Conservation (phyloP, 2,888 invertebrate genomes). For the Sipunculus nudus region DNA sequence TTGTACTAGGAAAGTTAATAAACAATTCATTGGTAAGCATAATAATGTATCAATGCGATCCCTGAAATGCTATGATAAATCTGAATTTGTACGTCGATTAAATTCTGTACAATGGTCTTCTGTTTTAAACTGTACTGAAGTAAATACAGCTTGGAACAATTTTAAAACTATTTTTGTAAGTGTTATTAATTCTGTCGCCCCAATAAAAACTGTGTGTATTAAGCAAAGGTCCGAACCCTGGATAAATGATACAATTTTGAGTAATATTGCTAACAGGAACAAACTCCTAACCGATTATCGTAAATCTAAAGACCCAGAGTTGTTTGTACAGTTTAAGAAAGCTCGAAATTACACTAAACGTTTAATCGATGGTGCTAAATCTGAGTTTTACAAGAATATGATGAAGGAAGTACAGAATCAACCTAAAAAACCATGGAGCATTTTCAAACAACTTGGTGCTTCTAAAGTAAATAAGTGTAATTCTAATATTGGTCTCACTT, state of each 20-base stretch:
- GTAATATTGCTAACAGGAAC: background rate
- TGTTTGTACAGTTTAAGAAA: background rate
- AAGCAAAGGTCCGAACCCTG: background rate
- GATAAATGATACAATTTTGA: background rate
- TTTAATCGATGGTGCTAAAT: background rate
- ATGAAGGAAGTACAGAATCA: background rate
- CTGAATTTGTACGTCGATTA: background rate
- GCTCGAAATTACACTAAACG: background rate
- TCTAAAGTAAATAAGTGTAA: background rate
- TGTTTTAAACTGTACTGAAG: background rate
- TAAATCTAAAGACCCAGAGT: background rate
- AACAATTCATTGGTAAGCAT: no score
- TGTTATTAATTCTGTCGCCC: background rate
- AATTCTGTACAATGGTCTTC: background rate
- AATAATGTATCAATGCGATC: background rate
- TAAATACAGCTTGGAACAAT: no score
- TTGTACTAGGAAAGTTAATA: background rate
- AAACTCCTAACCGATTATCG: background rate
- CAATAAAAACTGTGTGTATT: no score
- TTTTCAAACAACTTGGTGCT: background rate
- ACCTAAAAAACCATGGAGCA: background rate
- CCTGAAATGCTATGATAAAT: background rate
- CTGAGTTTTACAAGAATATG: background rate
- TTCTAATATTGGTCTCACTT: no score
- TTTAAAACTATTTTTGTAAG: background rate